These are phyloP conservation scores for Calycopis cecrops DNA, from an alignment of 1,140 invertebrate species.

Conservation along the genomic window DNA sequence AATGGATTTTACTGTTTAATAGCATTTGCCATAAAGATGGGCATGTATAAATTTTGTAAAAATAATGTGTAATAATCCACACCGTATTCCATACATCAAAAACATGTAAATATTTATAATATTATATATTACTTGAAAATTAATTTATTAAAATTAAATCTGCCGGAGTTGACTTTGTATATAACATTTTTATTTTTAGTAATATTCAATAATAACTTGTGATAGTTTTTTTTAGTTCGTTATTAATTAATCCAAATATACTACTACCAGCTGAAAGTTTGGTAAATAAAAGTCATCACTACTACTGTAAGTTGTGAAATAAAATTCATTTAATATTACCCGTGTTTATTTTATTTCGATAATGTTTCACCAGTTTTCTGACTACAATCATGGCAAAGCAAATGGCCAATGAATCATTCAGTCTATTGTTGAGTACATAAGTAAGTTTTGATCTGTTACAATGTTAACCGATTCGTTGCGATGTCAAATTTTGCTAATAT, in stretches of 20 bases:
- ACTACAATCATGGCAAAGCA: no score
- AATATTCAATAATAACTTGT: conserved; percentile 51
- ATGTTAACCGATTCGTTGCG: no score
- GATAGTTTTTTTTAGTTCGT: conserved; percentile 56
- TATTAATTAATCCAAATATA: conserved; percentile 67
- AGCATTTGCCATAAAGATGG: no score
- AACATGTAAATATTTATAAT: conserved; percentile 23
- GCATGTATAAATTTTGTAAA: no score
- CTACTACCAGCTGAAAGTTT: conserved; percentile 71
- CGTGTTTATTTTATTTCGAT: background rate
- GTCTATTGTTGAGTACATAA: no score
- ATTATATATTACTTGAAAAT: conserved; percentile 15
- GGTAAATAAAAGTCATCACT: conserved; percentile 66
- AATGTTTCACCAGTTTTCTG: no score
- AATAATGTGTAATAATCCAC: no score
- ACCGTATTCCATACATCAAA: background rate
- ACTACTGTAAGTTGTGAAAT: conserved; percentile 69
- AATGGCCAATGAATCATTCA: no score
- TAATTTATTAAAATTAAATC: conserved; percentile 19
- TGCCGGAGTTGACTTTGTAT: conserved; percentile 42
- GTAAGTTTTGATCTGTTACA: no score
- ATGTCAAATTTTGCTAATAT: no score
- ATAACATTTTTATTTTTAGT: conserved; percentile 36
- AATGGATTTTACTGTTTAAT: no score
- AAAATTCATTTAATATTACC: conserved; percentile 60